A percentile compares a stretch with the other conserved stretches of the same genome.
These are phyloP conservation scores for Enteromius mattozi DNA, from an alignment of 2,797 vertebrate species.

Conservation along the genomic window DNA sequence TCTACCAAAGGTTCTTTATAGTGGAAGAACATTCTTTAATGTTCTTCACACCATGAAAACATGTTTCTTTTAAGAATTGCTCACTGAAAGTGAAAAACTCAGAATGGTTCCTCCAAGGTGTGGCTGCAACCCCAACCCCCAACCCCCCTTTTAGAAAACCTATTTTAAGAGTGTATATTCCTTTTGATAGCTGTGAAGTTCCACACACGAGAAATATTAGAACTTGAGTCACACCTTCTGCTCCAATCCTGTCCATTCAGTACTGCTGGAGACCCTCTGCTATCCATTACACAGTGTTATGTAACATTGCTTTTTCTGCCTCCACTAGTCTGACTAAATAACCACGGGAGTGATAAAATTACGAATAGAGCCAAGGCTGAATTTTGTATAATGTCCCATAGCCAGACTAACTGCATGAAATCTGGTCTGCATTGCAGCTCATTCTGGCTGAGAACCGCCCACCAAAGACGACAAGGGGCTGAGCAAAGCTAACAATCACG, in stretches of 20 bases:
- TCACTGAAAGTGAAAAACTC: not conserved
- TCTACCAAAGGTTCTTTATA: not conserved
- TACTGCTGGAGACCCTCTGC: not conserved
- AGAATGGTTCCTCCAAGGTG: not conserved
- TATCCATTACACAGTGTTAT: slow-evolving; percentile 23
- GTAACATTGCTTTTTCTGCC: slow-evolving; percentile 5
- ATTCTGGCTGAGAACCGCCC: not conserved
- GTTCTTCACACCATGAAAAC: not conserved
- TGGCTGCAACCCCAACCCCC: not conserved
- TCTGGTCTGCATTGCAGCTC: not conserved
- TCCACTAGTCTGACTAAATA: not conserved
- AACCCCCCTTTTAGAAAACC: not conserved
- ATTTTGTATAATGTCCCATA: not conserved
- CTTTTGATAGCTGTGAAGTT: slow-evolving; percentile 7
- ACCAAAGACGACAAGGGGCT: not conserved
- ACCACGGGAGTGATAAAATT: slow-evolving; percentile 6
- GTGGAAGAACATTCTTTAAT: not conserved
- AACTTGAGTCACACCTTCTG: not conserved
- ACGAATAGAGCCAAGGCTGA: not conserved
- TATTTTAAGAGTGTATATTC: not conserved
- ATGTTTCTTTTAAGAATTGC: not conserved
- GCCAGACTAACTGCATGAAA: not conserved
- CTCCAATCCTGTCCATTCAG: not conserved
- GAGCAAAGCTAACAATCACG: not conserved
- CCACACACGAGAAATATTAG: slow-evolving; percentile 14